Base-by-base conservation (phyloP, 1,140 invertebrate genomes). In the Apolygus lucorum region DNA sequence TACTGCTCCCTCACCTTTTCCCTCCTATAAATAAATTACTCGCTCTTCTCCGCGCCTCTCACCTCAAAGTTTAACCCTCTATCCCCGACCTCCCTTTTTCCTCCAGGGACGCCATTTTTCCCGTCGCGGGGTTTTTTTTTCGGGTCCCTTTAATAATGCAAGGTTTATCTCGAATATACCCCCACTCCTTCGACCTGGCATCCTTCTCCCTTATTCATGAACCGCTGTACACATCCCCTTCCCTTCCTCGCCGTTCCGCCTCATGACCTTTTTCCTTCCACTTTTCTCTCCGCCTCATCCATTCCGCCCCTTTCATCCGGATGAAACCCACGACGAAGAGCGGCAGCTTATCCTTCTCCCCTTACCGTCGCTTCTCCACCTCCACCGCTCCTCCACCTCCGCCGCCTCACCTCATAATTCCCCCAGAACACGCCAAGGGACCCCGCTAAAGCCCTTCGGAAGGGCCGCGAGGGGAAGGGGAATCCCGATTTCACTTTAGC, bases 21-120 rank as follows among this genome's bases (percentile, higher is more conserved):
- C 63, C 63, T 28, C 28, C 54, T 66, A 66, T 70, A 70, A 70
- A 70, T 70, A 70, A 70, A 67, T 70, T 67, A 70, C 29, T 59
- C 25, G 1, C 49, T 63, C 26, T 63, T 25, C 34, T 49, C 69
- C 25, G 27, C 26, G 34, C 21, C 69, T 42, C 69, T 52, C 25
- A 28, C 42, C 52, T 70, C 26, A 70, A 67, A 67, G 25, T 70
- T 67, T 67, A 70, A 70, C 69, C 69, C 69, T 27, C 62, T 8
- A 42, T 4, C 34, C 17, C 17, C 17, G 34, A 17, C 34, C 17
- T 8, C 34, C 34, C 34, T 42, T 42, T n/a, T n/a, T n/a, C n/a
- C n/a, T n/a, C n/a, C n/a, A n/a, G n/a, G 28, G 27, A 54, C 63
- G 42, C 69, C 68, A 63, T 69, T 69, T 69, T 69, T 69, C 68